Evolutionary conservation across 2,888 invertebrate genomes (phyloP).

Genomic region (Tortricodes alternella): DNA sequence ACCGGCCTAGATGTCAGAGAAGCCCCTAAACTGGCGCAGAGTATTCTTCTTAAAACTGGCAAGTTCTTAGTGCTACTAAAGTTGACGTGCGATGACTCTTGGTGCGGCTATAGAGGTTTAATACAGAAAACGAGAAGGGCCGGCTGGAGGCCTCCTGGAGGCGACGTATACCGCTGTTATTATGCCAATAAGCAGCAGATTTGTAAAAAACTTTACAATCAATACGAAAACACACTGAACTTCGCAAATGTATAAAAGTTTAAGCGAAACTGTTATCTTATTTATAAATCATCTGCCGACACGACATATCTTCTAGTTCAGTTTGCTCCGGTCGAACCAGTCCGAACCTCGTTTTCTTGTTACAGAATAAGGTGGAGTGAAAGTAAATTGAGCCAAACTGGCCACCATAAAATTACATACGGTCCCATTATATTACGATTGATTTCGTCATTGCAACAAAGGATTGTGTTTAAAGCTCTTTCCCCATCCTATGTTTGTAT

Average conservation of each 20-base stretch:
- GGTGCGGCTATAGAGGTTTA: conserved; percentile 65
- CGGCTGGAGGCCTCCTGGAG: conserved; percentile 57
- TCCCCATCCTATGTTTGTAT: conserved; percentile 8
- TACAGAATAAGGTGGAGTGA: conserved; percentile 23
- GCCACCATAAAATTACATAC: conserved; percentile 31
- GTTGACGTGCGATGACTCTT: conserved; percentile 50
- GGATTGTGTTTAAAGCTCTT: conserved; percentile 19
- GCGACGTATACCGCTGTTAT: conserved; percentile 62
- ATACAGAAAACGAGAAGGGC: conserved; percentile 41
- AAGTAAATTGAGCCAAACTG: conserved; percentile 26
- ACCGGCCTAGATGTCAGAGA: conserved; percentile 53
- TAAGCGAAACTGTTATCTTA: background rate
- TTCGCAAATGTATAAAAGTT: background rate
- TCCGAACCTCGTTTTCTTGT: conserved; percentile 19
- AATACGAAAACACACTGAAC: background rate
- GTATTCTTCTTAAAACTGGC: conserved; percentile 60
- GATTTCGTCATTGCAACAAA: conserved; percentile 27
- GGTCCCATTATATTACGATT: conserved; percentile 27
- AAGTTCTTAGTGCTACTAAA: conserved; percentile 48
- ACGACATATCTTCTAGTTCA: background rate
- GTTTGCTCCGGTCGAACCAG: conserved; percentile 2
- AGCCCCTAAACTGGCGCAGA: conserved; percentile 42
- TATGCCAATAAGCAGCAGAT: conserved; percentile 68
- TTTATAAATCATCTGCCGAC: background rate
- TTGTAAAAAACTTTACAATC: conserved; percentile 53